Evolutionary conservation across 2,888 invertebrate genomes (phyloP), one percentile per base, ranked within the genome.

Genomic region (Rhagium mordax): DNA sequence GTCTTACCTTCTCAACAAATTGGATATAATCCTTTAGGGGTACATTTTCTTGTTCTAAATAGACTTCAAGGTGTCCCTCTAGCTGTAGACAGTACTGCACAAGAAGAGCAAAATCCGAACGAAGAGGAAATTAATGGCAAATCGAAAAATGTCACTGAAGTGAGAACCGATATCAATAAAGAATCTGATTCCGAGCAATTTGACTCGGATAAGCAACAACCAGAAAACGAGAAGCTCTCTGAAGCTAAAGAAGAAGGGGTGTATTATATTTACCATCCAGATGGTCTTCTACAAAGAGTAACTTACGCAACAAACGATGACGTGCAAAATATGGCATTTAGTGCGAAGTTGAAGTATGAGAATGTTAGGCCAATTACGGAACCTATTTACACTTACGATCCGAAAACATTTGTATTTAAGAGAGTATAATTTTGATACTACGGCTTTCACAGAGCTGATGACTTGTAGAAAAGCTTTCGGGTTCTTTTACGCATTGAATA

Each of bases 231-330:
- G 18, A 72, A 70, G 10, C 33, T 66, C 15, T 55, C 66, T 13
- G 51, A 49, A 5, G 20, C 49, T n/a, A 90, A 51, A 13, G 85
- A 87, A 21, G 81, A 90, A 79, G 92, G 92, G 5, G 90, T 91
- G 27, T 93, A 93, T 85, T 93, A 92, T 84, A 89, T 93, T 6
- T 90, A 93, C 48, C 88, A 93, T 74, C 93, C 93, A 1, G 90
- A 89, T 73, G 91, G 92, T 2, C 89, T 91, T 76, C 88, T 93
- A 1, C 93, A 93, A 80, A 89, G 90, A 71, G 91, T 93, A 13
- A 90, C 89, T 78, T 93, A 91, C 86, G 88, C 90, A 73, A 92
- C 92, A 83, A 85, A 86, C 13, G 87, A 89, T 75, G 88, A 90
- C 79, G 78, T 85, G 47, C 86, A 86, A 41, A 91, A 92, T 64